Evolutionary conservation across 2,113 vertebrate genomes (phyloP).

Genomic region (Colossoma macropomum): DNA sequence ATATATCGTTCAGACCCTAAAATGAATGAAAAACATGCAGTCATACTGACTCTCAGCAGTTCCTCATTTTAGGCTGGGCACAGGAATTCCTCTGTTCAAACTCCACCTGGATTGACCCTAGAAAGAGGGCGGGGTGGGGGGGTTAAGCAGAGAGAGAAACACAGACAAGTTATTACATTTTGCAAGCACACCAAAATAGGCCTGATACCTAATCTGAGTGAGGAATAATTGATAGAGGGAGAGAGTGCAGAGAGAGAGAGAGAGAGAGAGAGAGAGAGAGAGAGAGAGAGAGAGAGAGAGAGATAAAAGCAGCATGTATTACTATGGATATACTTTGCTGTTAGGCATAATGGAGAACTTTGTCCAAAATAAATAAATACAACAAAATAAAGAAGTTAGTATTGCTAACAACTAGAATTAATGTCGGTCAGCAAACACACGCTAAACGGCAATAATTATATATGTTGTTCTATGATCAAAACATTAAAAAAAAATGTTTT

Average conservation of each 20-base stretch:
- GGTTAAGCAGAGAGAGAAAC: not conserved
- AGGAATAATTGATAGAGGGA: too few relatives aligned
- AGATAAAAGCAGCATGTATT: not conserved
- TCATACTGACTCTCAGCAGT: slow-evolving; percentile 28
- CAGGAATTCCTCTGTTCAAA: slow-evolving; percentile 31
- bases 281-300: not conserved
- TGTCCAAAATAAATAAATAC: too few relatives aligned
- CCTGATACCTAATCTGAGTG: too few relatives aligned
- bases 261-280: not conserved
- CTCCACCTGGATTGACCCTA: slow-evolving; percentile 9
- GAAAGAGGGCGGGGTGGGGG: not conserved
- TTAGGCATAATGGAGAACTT: not conserved
- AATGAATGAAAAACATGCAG: slow-evolving; percentile 37
- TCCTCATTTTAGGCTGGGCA: slow-evolving; percentile 39
- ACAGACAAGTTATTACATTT: not conserved
- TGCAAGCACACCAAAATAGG: not conserved
- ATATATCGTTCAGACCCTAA: not conserved
- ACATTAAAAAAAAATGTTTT: too few relatives aligned
- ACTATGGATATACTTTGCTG: not conserved
- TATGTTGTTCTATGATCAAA: too few relatives aligned
- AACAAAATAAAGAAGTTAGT: too few relatives aligned
- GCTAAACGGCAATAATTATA: too few relatives aligned
- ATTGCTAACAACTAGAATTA: too few relatives aligned
- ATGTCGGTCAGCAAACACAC: too few relatives aligned
- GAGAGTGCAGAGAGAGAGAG: too few relatives aligned